Percentiles rank a stretch among this genome's conserved stretches.
Evolutionary conservation across 2,113 vertebrate genomes (phyloP).

Genomic region (Vimba vimba): DNA sequence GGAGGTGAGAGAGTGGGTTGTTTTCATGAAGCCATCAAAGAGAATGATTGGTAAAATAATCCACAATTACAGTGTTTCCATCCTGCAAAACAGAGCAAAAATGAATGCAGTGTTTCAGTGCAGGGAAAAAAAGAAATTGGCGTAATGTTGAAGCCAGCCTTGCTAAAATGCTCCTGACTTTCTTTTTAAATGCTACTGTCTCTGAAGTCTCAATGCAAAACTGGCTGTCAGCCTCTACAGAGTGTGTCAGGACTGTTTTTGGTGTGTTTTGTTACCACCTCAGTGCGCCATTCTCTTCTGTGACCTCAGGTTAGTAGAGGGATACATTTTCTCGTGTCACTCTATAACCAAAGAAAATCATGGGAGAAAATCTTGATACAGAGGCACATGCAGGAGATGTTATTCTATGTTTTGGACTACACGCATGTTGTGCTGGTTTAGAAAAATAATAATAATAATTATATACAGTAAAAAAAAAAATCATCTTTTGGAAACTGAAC

Average conservation of each 20-base stretch:
- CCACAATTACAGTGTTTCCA: conserved; percentile 29
- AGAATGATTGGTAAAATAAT: conserved; percentile 33
- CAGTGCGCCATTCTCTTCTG: conserved; percentile 45
- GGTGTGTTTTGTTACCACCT: conserved; percentile 54
- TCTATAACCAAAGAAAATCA: conserved; percentile 51
- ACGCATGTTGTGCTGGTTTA: not conserved
- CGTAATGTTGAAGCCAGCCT: conserved; percentile 42
- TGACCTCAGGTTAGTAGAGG: conserved; percentile 33
- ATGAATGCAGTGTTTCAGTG: conserved; percentile 16
- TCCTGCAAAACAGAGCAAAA: conserved; percentile 36
- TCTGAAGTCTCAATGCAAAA: conserved; percentile 33
- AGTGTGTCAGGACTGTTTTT: conserved; percentile 46
- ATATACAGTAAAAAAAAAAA: too few species aligned
- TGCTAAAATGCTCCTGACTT: conserved; percentile 40
- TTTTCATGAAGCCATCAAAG: conserved; percentile 42
- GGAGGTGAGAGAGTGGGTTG: conserved; percentile 40
- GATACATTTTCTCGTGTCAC: conserved; percentile 53
- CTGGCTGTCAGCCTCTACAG: conserved; percentile 40
- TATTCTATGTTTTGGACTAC: not conserved
- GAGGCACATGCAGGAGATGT: conserved; percentile 8
- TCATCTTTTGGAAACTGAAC: too few species aligned
- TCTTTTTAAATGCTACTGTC: conserved; percentile 45
- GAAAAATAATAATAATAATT: too few species aligned
- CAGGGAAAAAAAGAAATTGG: conserved; percentile 36
- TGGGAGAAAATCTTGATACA: conserved; percentile 30